Conservation (phyloP, 2,113 vertebrate species). For the Nansenia antarctica region DNA sequence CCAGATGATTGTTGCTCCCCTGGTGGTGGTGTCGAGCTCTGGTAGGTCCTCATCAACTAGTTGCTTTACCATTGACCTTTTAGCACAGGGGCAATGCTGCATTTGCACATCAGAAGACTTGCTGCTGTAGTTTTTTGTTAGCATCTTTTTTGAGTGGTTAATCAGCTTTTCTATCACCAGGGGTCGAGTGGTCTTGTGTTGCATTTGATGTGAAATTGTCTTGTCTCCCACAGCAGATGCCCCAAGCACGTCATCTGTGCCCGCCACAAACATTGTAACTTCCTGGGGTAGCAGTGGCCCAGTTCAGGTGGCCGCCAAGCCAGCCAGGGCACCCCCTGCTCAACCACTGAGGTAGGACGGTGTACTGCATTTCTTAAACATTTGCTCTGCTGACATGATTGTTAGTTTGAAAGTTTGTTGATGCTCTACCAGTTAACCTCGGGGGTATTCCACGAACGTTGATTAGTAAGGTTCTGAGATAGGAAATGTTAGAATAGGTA, state of each 20-base stretch:
- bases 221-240: background rate
- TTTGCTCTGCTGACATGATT: too few species aligned
- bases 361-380: too few species aligned
- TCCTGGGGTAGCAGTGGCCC: slow-evolving; percentile 56
- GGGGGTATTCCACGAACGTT: background rate
- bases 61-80: background rate
- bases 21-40: slow-evolving; percentile 20
- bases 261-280: slow-evolving; percentile 65
- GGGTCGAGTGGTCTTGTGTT: background rate
- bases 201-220: background rate
- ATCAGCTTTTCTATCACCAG: background rate
- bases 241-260: background rate
- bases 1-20: slow-evolving; percentile 48
- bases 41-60: slow-evolving; percentile 20
- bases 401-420: too few species aligned
- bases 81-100: too few species aligned
- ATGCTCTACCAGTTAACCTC: background rate
- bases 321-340: slow-evolving; percentile 23
- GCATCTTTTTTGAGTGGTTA: background rate
- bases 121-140: too few species aligned
- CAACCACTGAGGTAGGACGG: slow-evolving; percentile 73
- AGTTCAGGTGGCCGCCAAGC: slow-evolving; percentile 15
- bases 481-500: too few species aligned
- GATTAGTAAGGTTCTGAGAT: too few species aligned
- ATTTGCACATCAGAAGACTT: background rate